Base-by-base conservation (phyloP, 2,797 vertebrate species). In the Sorex maritimensis region DNA sequence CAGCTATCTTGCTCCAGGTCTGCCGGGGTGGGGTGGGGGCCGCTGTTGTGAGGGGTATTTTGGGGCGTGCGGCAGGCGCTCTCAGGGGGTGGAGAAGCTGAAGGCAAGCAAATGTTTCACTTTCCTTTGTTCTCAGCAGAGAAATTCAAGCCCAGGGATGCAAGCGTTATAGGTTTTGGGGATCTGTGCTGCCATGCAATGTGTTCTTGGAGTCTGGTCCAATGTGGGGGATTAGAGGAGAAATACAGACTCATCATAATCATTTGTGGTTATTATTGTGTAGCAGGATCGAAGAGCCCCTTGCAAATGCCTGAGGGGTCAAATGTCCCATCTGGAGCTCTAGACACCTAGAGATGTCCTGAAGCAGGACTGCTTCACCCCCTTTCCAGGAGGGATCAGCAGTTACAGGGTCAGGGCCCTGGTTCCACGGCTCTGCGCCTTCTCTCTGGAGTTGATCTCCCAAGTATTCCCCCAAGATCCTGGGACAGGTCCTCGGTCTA, bases 41-140 rank as follows among this genome's bases (percentile, higher is more conserved):
- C 0, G 0, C 21, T 12, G 41, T 30, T 68, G 3, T 7, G 24
- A 58, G 28, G 34, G 15, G 3, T 6, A 10, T 5, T 9, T 30
- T 28, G 0, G 0, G 63, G 10, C 2, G 1, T 23, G 71, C 1
- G 24, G 6, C 12, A 8, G 17, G 1, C 9, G 5, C 12, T 79
- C 34, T 1, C 19, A 14, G 1, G 19, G 61, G 26, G 13, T 12
- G 3, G 24, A 44, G 55, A 80, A 63, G 19, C 55, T 14, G 1
- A 58, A 58, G 68, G 46, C 1, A 21, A 3, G 46, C 1, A 21
- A 3, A 21, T 5, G 0, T 3, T 71, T 0, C 0, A 1, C 24
- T 79, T 75, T 78, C 73, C 41, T 58, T 77, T 23, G 23, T 52
- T 3, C 12, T 88, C 12, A 28, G 23, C 1, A 34, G 13, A 67